These are phyloP conservation scores for Myotis brandtii DNA, from an alignment of 2,113 vertebrate species.

Conservation along the genomic window DNA sequence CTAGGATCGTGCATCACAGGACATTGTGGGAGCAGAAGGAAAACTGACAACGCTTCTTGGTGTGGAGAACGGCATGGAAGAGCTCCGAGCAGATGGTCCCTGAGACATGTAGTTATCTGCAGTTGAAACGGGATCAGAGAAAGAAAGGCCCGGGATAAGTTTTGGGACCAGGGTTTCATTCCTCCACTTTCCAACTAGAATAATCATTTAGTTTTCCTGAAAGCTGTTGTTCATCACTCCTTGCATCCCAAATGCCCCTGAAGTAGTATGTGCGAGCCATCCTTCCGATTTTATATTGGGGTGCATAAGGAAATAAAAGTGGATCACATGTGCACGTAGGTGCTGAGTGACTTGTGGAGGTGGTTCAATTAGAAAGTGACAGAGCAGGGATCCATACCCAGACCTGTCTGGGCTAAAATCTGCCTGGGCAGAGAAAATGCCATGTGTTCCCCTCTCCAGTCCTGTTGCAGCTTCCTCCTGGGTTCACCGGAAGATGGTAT, in stretches of 20 bases:
- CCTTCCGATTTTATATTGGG: background rate
- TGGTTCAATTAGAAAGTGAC: background rate
- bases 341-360: background rate
- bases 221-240: background rate
- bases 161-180: background rate
- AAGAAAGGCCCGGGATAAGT: background rate
- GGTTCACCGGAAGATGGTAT: background rate
- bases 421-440: background rate
- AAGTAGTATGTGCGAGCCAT: background rate
- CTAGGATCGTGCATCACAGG: constrained; percentile 43
- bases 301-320: background rate
- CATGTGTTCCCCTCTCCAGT: background rate
- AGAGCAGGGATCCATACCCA: background rate
- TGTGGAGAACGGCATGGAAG: constrained; percentile 67
- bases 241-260: background rate
- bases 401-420: background rate
- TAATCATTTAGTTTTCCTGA: background rate
- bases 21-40: constrained; percentile 81
- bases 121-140: background rate
- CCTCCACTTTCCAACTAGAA: background rate
- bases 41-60: constrained; percentile 76
- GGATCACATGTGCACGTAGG: background rate
- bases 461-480: background rate
- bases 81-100: constrained; percentile 47
- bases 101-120: constrained; percentile 75